Base-by-base conservation (phyloP, 92 coral and sea anemone genomes). In the Paragorgia papillata region DNA sequence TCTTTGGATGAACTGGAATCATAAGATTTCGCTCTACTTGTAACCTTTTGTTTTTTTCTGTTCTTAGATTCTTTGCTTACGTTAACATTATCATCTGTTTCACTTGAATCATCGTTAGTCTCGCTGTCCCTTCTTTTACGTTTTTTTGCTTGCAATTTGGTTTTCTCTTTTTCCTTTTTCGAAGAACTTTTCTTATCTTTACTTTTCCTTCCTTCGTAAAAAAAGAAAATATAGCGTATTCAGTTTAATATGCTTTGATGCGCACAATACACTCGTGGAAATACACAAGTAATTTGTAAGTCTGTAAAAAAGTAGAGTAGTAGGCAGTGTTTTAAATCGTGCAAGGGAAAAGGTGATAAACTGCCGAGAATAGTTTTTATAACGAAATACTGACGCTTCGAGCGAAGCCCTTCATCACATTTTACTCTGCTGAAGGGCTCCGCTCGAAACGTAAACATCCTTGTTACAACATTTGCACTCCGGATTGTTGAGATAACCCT, bases 11-110 rank as follows among this genome's bases (percentile, higher is more conserved):
- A 57, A 51, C 32, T 39, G 9, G 79, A 80, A 26, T 49, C 73
- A 80, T 51, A 54, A 14, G 78, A 67, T 35, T 50, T 37, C 29
- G 30, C 49, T 12, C 43, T 76, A 8, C 57, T 31, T 26, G 57
- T 18, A 33, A 53, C 32, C 32, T 40, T 46, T 55, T 33, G 69
- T 81, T 76, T 50, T 28, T 55, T 53, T 41, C 59, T 69, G 62
- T 22, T n/a, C 39, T 19, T 18, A 44, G 69, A 14, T 58, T 37
- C 12, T 33, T 21, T 67, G 13, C 18, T 28, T 37, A 14, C 40
- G 53, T 65, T 40, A 28, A 6, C 19, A 58, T 17, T 3, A 12
- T 19, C 33, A 21, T 26, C 75, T 46, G 15, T 51, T 58, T 33
- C 74, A 46, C 53, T 56, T 13, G 34, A 56, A 75, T 57, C 48